Evolutionary conservation across 2,113 vertebrate genomes (phyloP).

Genomic region (Climacteris rufus): DNA sequence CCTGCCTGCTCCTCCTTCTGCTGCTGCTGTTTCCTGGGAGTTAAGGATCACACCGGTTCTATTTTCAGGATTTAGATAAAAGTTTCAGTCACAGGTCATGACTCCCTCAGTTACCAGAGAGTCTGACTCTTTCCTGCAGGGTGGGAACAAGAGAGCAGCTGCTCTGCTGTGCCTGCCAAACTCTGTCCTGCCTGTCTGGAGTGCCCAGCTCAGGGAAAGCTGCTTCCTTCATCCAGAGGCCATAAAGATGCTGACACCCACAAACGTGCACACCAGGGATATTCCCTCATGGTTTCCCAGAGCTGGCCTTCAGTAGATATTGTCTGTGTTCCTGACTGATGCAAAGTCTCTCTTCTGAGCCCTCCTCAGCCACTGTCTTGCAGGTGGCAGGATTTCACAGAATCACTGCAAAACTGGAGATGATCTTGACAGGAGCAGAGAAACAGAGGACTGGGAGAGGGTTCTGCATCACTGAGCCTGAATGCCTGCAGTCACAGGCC

Average conservation of each 20-base stretch:
- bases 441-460: neutral
- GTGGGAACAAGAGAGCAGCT: neutral
- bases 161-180: neutral
- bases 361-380: neutral
- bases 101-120: neutral
- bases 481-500: neutral
- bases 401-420: neutral
- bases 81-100: neutral
- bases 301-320: neutral
- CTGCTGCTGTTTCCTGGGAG: neutral
- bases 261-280: neutral
- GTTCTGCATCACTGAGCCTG: neutral
- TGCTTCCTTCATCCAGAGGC: neutral
- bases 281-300: neutral
- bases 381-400: neutral
- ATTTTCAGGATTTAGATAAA: constrained; percentile 14
- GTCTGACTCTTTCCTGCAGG: neutral
- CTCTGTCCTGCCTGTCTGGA: neutral
- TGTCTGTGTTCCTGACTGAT: neutral
- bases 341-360: neutral
- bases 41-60: neutral
- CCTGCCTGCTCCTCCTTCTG: neutral
- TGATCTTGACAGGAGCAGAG: neutral
- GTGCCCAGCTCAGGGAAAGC: neutral
- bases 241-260: constrained; percentile 19